Percentiles rank a stretch among this genome's conserved stretches.
These are phyloP conservation scores for Phortica okadai DNA, from an alignment of 2,888 invertebrate species.

Conservation along the genomic window DNA sequence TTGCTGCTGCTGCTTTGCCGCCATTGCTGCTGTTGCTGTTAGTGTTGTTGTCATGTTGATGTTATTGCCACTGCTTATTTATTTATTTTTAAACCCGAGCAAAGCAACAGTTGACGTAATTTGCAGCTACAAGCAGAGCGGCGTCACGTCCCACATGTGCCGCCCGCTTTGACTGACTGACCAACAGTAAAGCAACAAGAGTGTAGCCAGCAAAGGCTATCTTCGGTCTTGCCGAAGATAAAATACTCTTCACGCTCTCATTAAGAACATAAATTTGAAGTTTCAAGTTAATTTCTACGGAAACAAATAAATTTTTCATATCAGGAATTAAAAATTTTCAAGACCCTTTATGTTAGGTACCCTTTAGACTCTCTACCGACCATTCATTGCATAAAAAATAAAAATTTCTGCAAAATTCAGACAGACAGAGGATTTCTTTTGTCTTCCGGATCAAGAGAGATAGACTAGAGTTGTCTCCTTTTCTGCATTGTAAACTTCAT, in stretches of 20 bases:
- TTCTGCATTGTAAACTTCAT: no score
- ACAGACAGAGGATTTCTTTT: no score
- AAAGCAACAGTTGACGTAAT: conserved; percentile 62
- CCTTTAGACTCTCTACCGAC: no score
- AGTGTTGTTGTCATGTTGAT: not conserved
- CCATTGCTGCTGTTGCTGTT: not conserved
- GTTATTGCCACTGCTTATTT: conserved; percentile 8
- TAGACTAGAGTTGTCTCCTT: not conserved
- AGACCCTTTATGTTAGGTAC: no score
- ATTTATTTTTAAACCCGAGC: conserved; percentile 29
- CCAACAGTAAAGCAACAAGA: not conserved
- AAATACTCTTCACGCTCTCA: not conserved
- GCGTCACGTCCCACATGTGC: not conserved
- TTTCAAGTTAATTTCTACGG: no score
- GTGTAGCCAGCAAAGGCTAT: not conserved
- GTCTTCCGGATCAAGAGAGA: no score
- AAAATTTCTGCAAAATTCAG: no score
- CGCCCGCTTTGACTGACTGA: not conserved
- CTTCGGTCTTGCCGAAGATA: not conserved
- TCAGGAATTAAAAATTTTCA: no score
- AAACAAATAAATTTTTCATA: no score
- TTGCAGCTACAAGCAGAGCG: conserved; percentile 53
- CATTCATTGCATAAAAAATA: no score
- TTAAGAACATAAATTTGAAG: no score
- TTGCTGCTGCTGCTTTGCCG: not conserved